Conservation (phyloP, 1,140 invertebrate genomes). For the Diplogasteroides magnus region DNA sequence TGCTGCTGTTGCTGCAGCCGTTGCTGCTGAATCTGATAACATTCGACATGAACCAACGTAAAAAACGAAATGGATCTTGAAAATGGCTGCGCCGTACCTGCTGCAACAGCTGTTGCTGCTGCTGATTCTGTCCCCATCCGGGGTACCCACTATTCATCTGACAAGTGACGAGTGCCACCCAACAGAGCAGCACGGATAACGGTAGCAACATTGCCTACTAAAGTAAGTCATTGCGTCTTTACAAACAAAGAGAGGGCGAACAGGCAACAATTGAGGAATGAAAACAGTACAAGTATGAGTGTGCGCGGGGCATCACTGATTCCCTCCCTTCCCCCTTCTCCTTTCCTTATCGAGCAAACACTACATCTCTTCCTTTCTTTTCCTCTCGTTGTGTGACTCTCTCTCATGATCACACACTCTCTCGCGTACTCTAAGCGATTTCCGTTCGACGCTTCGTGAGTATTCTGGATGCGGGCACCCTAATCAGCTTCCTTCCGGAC, state of each 20-base stretch:
- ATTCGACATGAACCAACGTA: too few relatives aligned
- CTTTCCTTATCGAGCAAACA: conserved; percentile 21
- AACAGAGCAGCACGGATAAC: background rate
- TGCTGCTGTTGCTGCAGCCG: conserved; percentile 1
- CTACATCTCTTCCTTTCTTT: too few relatives aligned
- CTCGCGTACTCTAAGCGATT: too few relatives aligned
- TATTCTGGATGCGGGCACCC: too few relatives aligned
- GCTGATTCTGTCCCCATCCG: background rate
- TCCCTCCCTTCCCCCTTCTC: background rate
- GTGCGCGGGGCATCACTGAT: background rate
- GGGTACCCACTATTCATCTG: conserved; percentile 1
- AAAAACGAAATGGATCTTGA: too few relatives aligned
- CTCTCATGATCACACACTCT: conserved; percentile 1
- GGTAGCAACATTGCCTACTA: background rate
- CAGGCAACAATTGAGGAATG: background rate
- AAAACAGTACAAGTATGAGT: background rate
- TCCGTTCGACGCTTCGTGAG: too few relatives aligned
- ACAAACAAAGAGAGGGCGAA: background rate
- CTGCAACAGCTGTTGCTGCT: conserved; percentile 12
- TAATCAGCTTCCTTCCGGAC: too few relatives aligned
- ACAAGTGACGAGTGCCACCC: background rate
- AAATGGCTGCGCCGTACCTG: too few relatives aligned
- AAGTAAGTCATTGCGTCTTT: too few relatives aligned
- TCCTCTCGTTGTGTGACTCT: conserved; percentile 5
- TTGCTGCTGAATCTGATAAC: conserved; percentile 4